Evolutionary conservation across 1,140 invertebrate species (phyloP).

Genomic region (Saxidomus purpurata): DNA sequence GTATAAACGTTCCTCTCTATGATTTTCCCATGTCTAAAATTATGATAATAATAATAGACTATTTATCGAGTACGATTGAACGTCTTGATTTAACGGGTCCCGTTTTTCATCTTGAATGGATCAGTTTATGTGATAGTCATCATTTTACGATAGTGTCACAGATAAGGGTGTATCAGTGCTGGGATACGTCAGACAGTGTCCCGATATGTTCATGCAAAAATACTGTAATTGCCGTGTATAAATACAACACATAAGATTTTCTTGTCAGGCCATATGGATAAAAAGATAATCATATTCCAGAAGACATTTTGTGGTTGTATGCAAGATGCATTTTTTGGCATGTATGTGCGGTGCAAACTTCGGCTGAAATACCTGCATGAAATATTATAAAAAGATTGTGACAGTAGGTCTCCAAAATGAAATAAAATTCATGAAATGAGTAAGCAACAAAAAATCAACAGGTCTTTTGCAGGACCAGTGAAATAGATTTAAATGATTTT

Average conservation of each 20-base stretch:
- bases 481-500: no score
- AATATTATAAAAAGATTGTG: no score
- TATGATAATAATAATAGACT: slow-evolving; percentile 13
- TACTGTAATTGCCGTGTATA: background rate
- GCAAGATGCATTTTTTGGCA: no score
- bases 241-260: background rate
- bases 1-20: background rate
- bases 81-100: background rate
- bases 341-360: no score
- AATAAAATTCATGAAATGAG: no score
- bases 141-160: slow-evolving; percentile 45
- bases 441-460: no score
- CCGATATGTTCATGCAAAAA: background rate
- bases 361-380: no score
- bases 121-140: slow-evolving; percentile 27
- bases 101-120: slow-evolving; percentile 12
- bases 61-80: slow-evolving; percentile 42
- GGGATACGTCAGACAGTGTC: background rate
- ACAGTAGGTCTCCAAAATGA: no score
- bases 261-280: background rate
- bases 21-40: slow-evolving; percentile 38
- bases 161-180: slow-evolving; percentile 3
- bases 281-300: background rate
- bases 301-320: no score
- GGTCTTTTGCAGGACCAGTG: no score